phyloP scores from a whole-genome alignment of 2,888 invertebrate genomes.

The Ceratothoa steindachneri region DNA sequence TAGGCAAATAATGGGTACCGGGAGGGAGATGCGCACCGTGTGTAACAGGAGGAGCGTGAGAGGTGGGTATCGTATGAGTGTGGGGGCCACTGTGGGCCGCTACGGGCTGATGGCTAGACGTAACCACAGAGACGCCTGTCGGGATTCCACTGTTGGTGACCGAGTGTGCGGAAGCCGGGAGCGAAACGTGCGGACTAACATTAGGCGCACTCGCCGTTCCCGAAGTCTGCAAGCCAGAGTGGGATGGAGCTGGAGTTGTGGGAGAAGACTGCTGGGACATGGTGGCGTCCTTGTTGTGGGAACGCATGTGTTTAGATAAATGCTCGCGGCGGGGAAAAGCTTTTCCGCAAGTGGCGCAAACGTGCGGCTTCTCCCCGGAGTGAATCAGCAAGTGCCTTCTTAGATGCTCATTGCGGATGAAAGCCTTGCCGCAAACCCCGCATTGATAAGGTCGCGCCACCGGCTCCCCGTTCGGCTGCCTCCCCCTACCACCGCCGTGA shows the following conservation, averaged over 20 bases:
- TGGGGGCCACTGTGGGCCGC: conserved; percentile 34
- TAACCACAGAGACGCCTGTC: conserved; percentile 25
- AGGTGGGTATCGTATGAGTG: conserved; percentile 29
- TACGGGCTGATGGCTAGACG: conserved; percentile 22
- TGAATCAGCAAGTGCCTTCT: conserved; percentile 62
- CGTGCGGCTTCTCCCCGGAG: conserved; percentile 42
- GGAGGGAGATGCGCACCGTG: conserved; percentile 40
- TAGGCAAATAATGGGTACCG: conserved; percentile 40
- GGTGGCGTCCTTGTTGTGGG: conserved; percentile 21
- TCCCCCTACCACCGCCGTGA: conserved; percentile 14
- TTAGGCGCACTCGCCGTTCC: conserved; percentile 1
- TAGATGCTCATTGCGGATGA: conserved; percentile 71
- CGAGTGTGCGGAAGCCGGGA: conserved; percentile 26
- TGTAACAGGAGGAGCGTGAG: conserved; percentile 39
- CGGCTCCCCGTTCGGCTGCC: conserved; percentile 31
- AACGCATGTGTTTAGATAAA: conserved; percentile 42
- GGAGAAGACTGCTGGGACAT: background rate
- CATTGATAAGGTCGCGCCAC: conserved; percentile 52
- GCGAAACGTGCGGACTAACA: background rate
- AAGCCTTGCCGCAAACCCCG: conserved; percentile 55
- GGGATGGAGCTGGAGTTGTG: background rate
- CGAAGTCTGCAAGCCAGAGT: background rate
- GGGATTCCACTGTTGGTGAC: conserved; percentile 15
- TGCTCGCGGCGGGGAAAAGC: conserved; percentile 44
- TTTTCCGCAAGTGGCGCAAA: conserved; percentile 36